Evolutionary conservation across 2,888 invertebrate genomes (phyloP), one percentile per base, ranked within the genome.

Genomic region (Pachycephus smyrnensis): DNA sequence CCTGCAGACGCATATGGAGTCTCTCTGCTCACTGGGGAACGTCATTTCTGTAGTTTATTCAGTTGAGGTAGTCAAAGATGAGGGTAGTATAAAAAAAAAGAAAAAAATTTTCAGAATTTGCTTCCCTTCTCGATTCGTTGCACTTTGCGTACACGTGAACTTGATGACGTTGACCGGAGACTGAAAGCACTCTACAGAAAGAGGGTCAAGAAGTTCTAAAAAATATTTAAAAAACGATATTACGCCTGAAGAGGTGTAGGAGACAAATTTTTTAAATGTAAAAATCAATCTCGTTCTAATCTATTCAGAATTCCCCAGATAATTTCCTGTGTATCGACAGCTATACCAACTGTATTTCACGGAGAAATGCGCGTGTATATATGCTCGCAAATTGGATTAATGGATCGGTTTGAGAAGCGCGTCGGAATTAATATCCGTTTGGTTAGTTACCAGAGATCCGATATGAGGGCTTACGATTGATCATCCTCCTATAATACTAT

Each of bases 381-480:
- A 55, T 55, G 9, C 23, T 55, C 68, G 69, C 83, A 85, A 88
- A 88, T 88, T 87, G 85, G 85, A 88, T 88, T 85, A 88, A 86
- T 85, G 86, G 83, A 86, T 88, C 85, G 82, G 85, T 84, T 86
- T 82, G 85, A 87, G 86, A 84, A 85, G 80, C 82, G 83, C 81
- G 81, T 86, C 85, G 84, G 86, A 87, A 88, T 89, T 88, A 89
- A 87, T 89, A 89, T 89, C 87, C 89, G 88, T 88, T 88, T 83
- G 81, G 88, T 87, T 88, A 86, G 88, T 86, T 86, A 83, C 82
- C 80, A 80, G 84, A 85, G 84, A 86, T 85, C 83, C 86, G 86
- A 86, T 88, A 84, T 40, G 78, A 36, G 80, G 81, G 84, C 81
- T 82, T 84, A 84, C 82, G 82, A 85, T 86, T 82, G 83, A 81